A percentile compares a stretch with the other conserved stretches of the same genome.
Evolutionary conservation across 2,888 invertebrate species (phyloP).

Genomic region (Pinctada fucata): DNA sequence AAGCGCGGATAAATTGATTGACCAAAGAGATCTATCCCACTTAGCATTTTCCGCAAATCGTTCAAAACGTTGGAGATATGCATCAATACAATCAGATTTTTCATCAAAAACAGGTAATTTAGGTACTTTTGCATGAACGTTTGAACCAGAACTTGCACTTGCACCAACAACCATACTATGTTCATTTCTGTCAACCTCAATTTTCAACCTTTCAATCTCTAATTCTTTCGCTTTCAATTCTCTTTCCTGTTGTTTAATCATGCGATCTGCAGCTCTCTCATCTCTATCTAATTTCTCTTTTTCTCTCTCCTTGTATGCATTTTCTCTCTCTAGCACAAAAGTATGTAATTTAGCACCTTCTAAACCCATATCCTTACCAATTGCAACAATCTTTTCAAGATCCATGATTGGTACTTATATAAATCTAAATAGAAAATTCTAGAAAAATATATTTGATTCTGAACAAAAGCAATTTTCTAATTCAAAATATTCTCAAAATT

Average conservation of each 20-base stretch:
- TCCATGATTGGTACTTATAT: too few relatives aligned
- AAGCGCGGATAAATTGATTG: constrained; percentile 29
- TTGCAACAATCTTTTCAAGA: too few relatives aligned
- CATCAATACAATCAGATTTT: constrained; percentile 12
- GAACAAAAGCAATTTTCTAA: too few relatives aligned
- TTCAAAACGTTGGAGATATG: constrained; percentile 20
- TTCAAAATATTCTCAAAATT: too few relatives aligned
- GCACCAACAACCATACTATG: too few relatives aligned
- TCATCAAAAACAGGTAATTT: constrained; percentile 18
- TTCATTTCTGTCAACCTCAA: neutral
- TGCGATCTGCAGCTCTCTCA: neutral
- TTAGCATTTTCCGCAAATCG: constrained; percentile 8
- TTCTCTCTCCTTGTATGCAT: too few relatives aligned
- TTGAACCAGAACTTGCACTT: neutral
- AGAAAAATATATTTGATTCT: too few relatives aligned
- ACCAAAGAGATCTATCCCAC: constrained; percentile 18
- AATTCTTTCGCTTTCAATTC: neutral
- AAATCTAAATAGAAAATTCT: too few relatives aligned
- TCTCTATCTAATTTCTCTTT: neutral
- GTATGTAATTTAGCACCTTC: too few relatives aligned
- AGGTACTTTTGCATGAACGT: constrained; percentile 3
- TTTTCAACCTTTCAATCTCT: neutral
- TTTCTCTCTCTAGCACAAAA: too few relatives aligned
- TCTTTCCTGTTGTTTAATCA: neutral
- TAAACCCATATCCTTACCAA: too few relatives aligned